These are phyloP conservation scores for Luscinia luscinia DNA, from an alignment of 2,797 vertebrate species.

Conservation along the genomic window DNA sequence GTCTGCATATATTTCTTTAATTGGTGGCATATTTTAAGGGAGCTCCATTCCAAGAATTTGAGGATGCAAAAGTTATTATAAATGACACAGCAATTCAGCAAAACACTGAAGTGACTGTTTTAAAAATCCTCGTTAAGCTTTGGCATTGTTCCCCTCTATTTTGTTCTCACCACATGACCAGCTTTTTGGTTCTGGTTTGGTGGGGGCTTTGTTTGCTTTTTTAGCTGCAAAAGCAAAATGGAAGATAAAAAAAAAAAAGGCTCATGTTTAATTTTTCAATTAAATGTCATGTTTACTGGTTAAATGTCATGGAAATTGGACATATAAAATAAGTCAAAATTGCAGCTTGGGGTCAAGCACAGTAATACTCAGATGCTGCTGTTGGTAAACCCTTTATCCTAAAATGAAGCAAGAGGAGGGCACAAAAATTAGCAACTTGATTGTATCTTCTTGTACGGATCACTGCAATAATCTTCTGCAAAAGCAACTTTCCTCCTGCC, in stretches of 20 bases:
- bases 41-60: background rate
- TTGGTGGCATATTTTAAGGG: slow-evolving; percentile 13
- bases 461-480: background rate
- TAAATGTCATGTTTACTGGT: background rate
- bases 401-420: background rate
- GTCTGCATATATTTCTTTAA: slow-evolving; percentile 40
- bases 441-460: background rate
- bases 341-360: background rate
- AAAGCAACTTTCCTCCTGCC: background rate
- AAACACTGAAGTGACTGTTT: slow-evolving; percentile 67
- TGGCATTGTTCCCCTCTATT: slow-evolving; percentile 60
- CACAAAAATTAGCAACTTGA: background rate
- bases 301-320: background rate
- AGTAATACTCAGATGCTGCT: background rate
- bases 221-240: slow-evolving; percentile 38
- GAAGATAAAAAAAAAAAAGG: background rate
- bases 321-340: background rate
- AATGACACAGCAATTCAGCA: slow-evolving; percentile 58
- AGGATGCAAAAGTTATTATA: slow-evolving; percentile 39
- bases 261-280: slow-evolving; percentile 3
- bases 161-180: slow-evolving; percentile 39
- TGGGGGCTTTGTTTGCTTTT: slow-evolving; percentile 9
- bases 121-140: slow-evolving; percentile 71
- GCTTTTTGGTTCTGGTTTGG: slow-evolving; percentile 56
- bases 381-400: background rate